Conservation (phyloP, 2,888 invertebrate species). For the Panopea generosa region DNA sequence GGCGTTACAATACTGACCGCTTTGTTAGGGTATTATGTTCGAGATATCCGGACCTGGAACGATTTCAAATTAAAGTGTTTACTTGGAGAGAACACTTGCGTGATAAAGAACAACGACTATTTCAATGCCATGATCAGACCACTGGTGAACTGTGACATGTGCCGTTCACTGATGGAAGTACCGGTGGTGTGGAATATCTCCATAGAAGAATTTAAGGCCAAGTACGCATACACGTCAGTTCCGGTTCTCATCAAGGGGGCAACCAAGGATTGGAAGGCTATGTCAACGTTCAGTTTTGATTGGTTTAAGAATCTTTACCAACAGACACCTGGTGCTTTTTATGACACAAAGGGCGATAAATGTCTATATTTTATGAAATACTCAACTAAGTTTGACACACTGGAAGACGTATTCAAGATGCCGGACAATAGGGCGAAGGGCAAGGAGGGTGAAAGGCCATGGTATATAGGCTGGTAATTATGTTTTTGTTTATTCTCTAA, state of each 20-base stretch:
- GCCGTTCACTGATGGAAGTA: conserved; percentile 88
- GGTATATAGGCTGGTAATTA: conserved; percentile 92
- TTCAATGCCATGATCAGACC: too few species aligned
- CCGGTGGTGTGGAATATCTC: conserved; percentile 89
- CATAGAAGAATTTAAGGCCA: conserved; percentile 88
- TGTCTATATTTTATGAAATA: conserved; percentile 98
- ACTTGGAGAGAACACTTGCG: too few species aligned
- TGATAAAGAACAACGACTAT: conserved; percentile 60
- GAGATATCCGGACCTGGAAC: too few species aligned
- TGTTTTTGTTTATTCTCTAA: too few species aligned
- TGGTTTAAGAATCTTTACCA: conserved; percentile 91
- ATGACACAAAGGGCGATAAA: conserved; percentile 85
- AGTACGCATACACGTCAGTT: conserved; percentile 91
- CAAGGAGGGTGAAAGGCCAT: conserved; percentile 88
- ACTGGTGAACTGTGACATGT: conserved; percentile 92
- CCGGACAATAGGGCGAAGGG: conserved; percentile 89
- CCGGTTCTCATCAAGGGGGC: conserved; percentile 96
- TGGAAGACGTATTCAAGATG: conserved; percentile 94
- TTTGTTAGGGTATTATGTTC: too few species aligned
- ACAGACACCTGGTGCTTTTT: conserved; percentile 84
- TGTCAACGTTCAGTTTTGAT: conserved; percentile 91
- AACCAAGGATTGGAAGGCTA: conserved; percentile 92
- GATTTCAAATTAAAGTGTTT: too few species aligned
- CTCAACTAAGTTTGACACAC: conserved; percentile 92
- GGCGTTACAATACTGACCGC: too few species aligned